Percentiles rank a stretch among this genome's conserved stretches.
phyloP scores from a whole-genome alignment of 2,888 invertebrate genomes.

The Heliconius ethilla region DNA sequence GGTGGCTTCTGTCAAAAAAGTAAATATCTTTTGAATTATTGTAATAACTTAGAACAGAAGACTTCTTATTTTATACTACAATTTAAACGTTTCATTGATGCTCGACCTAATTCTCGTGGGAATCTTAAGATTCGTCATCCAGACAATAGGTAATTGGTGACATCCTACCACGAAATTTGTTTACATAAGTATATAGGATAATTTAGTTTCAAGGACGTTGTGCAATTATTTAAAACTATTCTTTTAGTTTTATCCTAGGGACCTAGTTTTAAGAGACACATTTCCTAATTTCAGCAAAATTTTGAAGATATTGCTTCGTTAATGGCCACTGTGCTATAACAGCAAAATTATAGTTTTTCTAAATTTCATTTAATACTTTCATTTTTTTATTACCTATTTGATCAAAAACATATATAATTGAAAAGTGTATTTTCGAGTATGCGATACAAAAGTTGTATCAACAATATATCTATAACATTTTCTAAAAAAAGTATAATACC shows the following conservation, averaged over 20 bases:
- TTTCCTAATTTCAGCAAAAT: no score
- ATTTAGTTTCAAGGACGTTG: background rate
- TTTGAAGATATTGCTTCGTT: no score
- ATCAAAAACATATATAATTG: no score
- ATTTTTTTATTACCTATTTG: background rate
- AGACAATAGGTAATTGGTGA: conserved; percentile 65
- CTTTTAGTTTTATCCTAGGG: no score
- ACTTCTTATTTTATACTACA: background rate
- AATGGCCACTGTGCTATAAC: no score
- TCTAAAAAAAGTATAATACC: no score
- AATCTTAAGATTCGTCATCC: conserved; percentile 65
- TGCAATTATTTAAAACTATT: background rate
- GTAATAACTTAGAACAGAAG: background rate
- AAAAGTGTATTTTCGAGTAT: background rate
- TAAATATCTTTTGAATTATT: no score
- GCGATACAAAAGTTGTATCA: background rate
- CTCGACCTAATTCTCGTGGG: conserved; percentile 51
- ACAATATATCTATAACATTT: no score
- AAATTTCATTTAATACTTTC: no score
- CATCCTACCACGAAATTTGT: conserved; percentile 58
- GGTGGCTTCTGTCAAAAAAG: no score
- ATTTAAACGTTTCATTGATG: conserved; percentile 28
- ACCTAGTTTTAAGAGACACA: no score
- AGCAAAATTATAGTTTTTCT: no score
- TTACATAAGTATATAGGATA: conserved; percentile 43